Evolutionary conservation across 1,140 invertebrate species (phyloP), one percentile per base, ranked within the genome.

Genomic region (Asbolus verrucosus): DNA sequence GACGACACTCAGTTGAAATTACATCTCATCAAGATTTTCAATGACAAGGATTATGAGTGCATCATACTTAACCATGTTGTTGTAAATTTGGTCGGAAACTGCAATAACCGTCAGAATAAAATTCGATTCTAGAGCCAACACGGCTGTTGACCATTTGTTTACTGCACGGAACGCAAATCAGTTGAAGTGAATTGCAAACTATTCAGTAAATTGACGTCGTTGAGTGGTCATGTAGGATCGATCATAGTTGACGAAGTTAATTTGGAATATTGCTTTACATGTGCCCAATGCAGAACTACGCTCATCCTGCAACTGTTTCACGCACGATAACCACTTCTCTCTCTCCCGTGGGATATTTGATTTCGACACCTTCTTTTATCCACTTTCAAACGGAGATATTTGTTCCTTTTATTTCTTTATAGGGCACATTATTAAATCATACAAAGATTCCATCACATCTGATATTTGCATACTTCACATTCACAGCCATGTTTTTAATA

Each of bases 231-330:
- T 54, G 46, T 54, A 54, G 46, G 46, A 54, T 54, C 46, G 46
- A 54, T 54, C 46, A 54, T 54, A 54, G 46, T 54, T 54, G 46
- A 54, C 46, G 46, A 54, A 54, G 46, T 54, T 54, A 54, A 54
- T 54, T 54, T 54, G 46, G 19, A 54, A 54, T 27, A 54, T 54
- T 54, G 46, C 46, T 54, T 27, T 54, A 54, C 46, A 54, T 54
- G 19, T 46, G 41, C 41, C 41, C 18, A 46, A 46, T 46, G 18
- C 46, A 54, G 46, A 6, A 3, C 5, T 11, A 24, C 39, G 27
- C 21, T 11, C 46, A 43, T 43, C 16, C 39, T n/a, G 9, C 46
- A 54, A 54, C 46, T 54, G 14, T 54, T 54, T 54, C 24, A 54
- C 46, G 9, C 8, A 1, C 19, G 19, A 1, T 11, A 54, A 54